A percentile compares a stretch with the other conserved stretches of the same genome.
Conservation (phyloP, 2,113 vertebrate species). For the Phoenicopterus ruber region DNA sequence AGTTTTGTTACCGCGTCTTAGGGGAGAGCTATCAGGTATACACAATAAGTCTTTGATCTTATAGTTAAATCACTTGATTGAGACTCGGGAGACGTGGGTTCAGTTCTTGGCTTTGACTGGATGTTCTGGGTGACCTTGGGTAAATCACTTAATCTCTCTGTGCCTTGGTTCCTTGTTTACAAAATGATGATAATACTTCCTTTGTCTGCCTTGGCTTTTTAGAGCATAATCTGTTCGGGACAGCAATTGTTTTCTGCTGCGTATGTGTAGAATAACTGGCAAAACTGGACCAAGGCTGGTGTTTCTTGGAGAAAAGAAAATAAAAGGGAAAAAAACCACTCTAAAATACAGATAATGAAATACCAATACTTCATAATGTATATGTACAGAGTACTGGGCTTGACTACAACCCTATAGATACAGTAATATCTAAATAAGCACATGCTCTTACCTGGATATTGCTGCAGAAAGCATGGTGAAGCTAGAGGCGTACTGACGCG, state of each 20-base stretch:
- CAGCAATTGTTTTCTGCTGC: slow-evolving; percentile 36
- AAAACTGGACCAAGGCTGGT: neutral
- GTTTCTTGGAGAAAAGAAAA: neutral
- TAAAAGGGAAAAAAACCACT: neutral
- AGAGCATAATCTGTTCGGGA: slow-evolving; percentile 29
- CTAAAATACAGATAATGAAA: neutral
- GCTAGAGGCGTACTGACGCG: rapidly evolving
- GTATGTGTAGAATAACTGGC: neutral
- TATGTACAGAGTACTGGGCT: neutral
- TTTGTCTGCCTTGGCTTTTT: slow-evolving; percentile 56
- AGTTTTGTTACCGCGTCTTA: neutral
- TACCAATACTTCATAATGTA: neutral
- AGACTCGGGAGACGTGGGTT: slow-evolving; percentile 11
- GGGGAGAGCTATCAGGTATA: slow-evolving; percentile 38
- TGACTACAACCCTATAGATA: neutral
- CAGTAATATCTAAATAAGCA: neutral
- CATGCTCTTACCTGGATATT: neutral
- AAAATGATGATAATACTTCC: slow-evolving; percentile 56
- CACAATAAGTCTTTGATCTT: slow-evolving; percentile 31
- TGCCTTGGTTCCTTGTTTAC: slow-evolving; percentile 54
- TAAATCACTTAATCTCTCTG: slow-evolving; percentile 61
- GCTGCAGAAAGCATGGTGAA: neutral
- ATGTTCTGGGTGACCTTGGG: slow-evolving; percentile 55
- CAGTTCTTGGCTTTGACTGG: slow-evolving; percentile 55
- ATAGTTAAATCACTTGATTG: slow-evolving; percentile 44